phyloP scores from a whole-genome alignment of 2,888 invertebrate genomes.

The Chromoteleia sp. region DNA sequence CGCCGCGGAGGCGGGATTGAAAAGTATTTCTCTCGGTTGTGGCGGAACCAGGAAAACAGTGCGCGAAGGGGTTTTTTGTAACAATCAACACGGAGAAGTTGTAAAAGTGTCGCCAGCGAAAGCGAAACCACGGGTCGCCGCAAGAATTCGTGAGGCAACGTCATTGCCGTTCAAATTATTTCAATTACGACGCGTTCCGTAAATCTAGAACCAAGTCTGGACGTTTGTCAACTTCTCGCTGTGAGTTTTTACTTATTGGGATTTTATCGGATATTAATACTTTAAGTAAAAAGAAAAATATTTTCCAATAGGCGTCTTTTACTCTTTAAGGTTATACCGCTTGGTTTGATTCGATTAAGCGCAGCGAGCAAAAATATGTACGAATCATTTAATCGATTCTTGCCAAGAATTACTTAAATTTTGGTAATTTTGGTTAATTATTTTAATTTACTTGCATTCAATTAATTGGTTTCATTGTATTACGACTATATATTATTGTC shows the following conservation, averaged over 20 bases:
- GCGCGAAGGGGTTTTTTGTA: conserved; percentile 48
- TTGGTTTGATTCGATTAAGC: too few species aligned
- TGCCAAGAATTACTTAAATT: too few species aligned
- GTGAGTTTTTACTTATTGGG: neutral
- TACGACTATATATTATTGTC: too few species aligned
- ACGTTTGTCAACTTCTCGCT: neutral
- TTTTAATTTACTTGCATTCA: too few species aligned
- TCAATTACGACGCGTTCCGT: conserved; percentile 15
- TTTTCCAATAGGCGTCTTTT: too few species aligned
- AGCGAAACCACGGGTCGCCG: conserved; percentile 40
- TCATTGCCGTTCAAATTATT: conserved; percentile 16
- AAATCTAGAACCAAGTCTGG: neutral
- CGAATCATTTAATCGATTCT: too few species aligned
- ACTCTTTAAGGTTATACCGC: too few species aligned
- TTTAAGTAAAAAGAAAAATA: neutral
- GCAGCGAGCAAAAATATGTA: too few species aligned
- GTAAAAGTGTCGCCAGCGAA: conserved; percentile 42
- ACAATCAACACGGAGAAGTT: conserved; percentile 52
- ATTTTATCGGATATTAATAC: neutral
- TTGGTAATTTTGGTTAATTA: too few species aligned
- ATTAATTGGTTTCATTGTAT: too few species aligned
- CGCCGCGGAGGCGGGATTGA: conserved; percentile 29
- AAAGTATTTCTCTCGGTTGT: conserved; percentile 58
- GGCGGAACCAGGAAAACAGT: conserved; percentile 36
- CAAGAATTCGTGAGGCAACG: conserved; percentile 27